Evolutionary conservation across 2,797 vertebrate species (phyloP), one percentile per base, ranked within the genome.

Genomic region (Helarctos malayanus): DNA sequence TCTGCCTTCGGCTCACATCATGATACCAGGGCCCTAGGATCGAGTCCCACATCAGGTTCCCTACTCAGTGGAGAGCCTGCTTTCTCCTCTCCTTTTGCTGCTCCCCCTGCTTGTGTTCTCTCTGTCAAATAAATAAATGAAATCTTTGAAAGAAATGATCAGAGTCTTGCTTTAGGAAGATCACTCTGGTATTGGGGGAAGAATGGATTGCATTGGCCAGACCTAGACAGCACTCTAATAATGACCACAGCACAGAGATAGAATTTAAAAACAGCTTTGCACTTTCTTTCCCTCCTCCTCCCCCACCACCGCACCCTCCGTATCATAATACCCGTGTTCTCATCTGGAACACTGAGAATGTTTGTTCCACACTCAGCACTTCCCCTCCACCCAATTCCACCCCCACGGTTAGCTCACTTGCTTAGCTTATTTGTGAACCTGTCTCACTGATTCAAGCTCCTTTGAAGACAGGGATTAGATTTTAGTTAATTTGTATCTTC

Each of bases 381-480:
- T 92, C 87, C 87, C 76, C 92, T 96, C 95, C 93, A 96, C 92
- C 95, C 93, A 97, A 12, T 65, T 97, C 95, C 84, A 92, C 96
- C 71, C 80, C 81, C 80, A 85, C 69, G 75, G 41, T 81, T 92
- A 52, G 38, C 89, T 97, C 75, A 89, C 69, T 84, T 87, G 83
- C 76, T 89, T 95, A 71, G 54, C 47, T 87, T 96, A 65, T 78
- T 92, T 75, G 54, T 91, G 78, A 95, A 57, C 2, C 6, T 61
- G 95, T 68, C 63, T 97, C 69, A 59, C 41, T 56, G 84, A 95
- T 93, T 95, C 35, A 94, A 84, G 21, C 69, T 94, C 57, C 81
- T 93, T 87, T 85, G 68, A 95, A 95, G 76, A 83, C 71, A 95
- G 38, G 47, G 89, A 82, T 76, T 92, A 35, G 14, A 45, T 75